A percentile compares a stretch with the other conserved stretches of the same genome.
Evolutionary conservation across 2,797 vertebrate species (phyloP).

Genomic region (Amniataba percoides): DNA sequence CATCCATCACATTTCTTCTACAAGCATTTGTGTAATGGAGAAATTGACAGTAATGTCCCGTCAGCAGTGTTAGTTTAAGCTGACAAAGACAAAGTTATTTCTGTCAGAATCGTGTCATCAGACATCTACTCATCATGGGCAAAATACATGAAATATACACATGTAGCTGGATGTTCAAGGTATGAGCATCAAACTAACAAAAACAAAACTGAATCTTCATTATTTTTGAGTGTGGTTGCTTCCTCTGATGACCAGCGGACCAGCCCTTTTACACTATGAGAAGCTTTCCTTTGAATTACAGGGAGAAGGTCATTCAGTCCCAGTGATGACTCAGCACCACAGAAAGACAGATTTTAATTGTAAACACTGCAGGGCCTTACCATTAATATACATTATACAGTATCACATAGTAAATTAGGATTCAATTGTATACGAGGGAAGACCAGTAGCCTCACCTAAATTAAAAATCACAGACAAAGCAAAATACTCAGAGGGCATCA

Average conservation of each 20-base stretch:
- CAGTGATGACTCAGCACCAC: constrained; percentile 34
- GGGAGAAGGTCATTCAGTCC: constrained; percentile 9
- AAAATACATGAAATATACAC: constrained; percentile 45
- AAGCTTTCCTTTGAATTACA: constrained; percentile 20
- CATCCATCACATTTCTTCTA: constrained; percentile 44
- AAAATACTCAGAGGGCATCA: constrained; percentile 3
- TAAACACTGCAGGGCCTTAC: constrained; percentile 14
- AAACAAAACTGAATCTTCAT: not conserved
- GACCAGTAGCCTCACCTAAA: constrained; percentile 10
- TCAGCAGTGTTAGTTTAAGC: constrained; percentile 48
- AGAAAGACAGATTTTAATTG: constrained; percentile 29
- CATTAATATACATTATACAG: constrained; percentile 40
- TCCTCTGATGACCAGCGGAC: not conserved
- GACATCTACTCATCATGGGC: constrained; percentile 46
- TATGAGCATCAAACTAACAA: not conserved
- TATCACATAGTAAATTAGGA: constrained; percentile 7
- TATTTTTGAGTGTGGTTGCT: not conserved
- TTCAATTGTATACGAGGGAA: not conserved
- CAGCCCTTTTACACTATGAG: not conserved
- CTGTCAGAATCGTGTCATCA: constrained; percentile 38
- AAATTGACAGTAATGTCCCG: constrained; percentile 46
- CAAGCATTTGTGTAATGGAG: constrained; percentile 48
- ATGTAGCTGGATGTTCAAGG: constrained; percentile 5
- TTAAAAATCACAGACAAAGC: constrained; percentile 23
- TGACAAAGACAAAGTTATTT: constrained; percentile 48